Conservation (phyloP, 2,797 vertebrate species). For the Pempheris klunzingeri region DNA sequence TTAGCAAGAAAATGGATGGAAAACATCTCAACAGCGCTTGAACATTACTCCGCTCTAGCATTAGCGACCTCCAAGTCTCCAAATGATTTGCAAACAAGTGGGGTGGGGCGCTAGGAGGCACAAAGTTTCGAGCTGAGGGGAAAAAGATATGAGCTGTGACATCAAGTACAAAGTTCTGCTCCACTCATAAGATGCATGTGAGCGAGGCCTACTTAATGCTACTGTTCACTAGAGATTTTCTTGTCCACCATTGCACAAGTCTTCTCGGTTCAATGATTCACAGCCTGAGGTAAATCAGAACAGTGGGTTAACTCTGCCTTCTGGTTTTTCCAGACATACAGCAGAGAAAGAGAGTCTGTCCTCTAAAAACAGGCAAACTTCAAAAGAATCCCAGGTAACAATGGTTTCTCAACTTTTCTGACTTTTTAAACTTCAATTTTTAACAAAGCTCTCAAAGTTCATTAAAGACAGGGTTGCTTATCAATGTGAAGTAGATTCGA, state of each 20-base stretch:
- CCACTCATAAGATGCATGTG: neutral
- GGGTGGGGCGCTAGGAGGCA: neutral
- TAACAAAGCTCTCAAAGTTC: conserved; percentile 38
- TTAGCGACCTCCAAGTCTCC: neutral
- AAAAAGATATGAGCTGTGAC: conserved; percentile 19
- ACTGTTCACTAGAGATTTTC: conserved; percentile 36
- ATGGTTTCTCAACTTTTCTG: conserved; percentile 25
- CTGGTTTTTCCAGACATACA: conserved; percentile 22
- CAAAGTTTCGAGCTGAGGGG: neutral
- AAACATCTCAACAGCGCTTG: neutral
- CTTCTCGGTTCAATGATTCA: conserved; percentile 53
- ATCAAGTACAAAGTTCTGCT: conserved; percentile 13
- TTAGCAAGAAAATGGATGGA: neutral
- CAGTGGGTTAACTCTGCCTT: conserved; percentile 37
- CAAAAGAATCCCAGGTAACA: conserved; percentile 20
- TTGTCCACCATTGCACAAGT: conserved; percentile 52
- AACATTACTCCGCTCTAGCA: neutral
- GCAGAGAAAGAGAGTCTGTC: neutral
- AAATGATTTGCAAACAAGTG: neutral
- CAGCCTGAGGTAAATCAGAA: conserved; percentile 54
- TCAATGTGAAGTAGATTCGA: conserved; percentile 37
- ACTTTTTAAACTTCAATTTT: conserved; percentile 32
- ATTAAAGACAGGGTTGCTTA: conserved; percentile 50
- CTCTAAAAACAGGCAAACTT: neutral
- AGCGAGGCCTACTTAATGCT: conserved; percentile 24